Evolutionary conservation across 2,888 invertebrate species (phyloP).

Genomic region (Drosophila austrosaltans): DNA sequence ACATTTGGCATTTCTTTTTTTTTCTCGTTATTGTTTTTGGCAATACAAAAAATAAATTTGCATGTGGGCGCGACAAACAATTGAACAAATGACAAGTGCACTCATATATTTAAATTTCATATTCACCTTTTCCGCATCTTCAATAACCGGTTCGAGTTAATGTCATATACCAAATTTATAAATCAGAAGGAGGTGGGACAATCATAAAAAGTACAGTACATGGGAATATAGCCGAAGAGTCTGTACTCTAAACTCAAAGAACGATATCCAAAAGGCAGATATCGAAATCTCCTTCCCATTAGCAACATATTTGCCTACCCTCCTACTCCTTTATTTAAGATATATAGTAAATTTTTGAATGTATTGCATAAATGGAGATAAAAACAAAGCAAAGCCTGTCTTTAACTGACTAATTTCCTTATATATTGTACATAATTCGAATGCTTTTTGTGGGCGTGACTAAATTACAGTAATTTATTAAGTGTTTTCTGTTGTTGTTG

Average conservation of each 20-base stretch:
- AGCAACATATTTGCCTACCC: too few species aligned
- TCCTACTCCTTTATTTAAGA: too few species aligned
- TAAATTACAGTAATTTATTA: conserved; percentile 57
- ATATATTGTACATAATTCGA: conserved; percentile 14
- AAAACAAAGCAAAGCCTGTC: conserved; percentile 15
- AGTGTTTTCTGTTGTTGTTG: conserved; percentile 46
- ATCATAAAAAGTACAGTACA: too few species aligned
- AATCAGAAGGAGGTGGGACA: not conserved
- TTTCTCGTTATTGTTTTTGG: not conserved
- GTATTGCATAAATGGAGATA: not conserved
- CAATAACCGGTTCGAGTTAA: conserved; percentile 22
- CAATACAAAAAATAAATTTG: conserved; percentile 3
- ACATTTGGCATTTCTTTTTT: conserved; percentile 11
- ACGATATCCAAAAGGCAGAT: not conserved
- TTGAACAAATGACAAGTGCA: conserved; percentile 37
- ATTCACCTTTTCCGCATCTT: conserved; percentile 30
- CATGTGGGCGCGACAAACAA: conserved; percentile 38
- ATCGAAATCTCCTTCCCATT: too few species aligned
- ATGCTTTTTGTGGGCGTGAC: conserved; percentile 53
- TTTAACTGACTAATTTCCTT: conserved; percentile 43
- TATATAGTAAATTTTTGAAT: too few species aligned
- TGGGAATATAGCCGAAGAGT: not conserved
- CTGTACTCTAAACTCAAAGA: not conserved
- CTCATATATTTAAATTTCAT: conserved; percentile 32
- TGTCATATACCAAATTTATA: conserved; percentile 25